Evolutionary conservation across 2,113 vertebrate species (phyloP).

Genomic region (Anolis carolinensis): DNA sequence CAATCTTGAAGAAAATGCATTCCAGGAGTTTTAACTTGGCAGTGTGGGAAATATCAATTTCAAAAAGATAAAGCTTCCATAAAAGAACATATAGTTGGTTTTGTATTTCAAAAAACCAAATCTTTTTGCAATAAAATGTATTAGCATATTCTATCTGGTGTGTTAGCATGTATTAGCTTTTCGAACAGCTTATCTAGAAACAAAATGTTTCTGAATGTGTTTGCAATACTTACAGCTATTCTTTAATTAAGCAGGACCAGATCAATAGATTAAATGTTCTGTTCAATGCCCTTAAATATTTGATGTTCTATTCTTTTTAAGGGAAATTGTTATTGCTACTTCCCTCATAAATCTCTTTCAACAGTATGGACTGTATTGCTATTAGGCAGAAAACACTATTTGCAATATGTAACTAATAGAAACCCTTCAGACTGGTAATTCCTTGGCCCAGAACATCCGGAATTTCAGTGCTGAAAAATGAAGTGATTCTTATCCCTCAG

Average conservation of each 20-base stretch:
- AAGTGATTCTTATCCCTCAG: background rate
- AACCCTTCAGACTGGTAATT: background rate
- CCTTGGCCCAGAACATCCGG: background rate
- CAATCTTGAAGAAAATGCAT: conserved; percentile 33
- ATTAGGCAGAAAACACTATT: background rate
- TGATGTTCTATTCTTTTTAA: background rate
- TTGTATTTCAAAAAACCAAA: no score
- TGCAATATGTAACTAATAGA: background rate
- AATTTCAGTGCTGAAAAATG: background rate
- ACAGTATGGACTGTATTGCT: background rate
- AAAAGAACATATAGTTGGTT: conserved; percentile 23
- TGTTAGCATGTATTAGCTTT: background rate
- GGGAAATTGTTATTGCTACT: background rate
- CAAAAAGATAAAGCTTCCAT: conserved; percentile 19
- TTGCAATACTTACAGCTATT: background rate
- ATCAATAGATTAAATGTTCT: background rate
- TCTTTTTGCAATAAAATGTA: background rate
- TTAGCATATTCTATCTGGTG: background rate
- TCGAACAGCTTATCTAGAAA: background rate
- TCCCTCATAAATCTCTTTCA: background rate
- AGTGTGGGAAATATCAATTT: conserved; percentile 38
- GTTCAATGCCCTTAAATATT: background rate
- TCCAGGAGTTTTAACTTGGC: conserved; percentile 46
- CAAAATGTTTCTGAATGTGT: background rate
- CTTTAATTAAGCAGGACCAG: background rate